Conservation (phyloP, 2,113 vertebrate genomes). For the Lontra canadensis region DNA sequence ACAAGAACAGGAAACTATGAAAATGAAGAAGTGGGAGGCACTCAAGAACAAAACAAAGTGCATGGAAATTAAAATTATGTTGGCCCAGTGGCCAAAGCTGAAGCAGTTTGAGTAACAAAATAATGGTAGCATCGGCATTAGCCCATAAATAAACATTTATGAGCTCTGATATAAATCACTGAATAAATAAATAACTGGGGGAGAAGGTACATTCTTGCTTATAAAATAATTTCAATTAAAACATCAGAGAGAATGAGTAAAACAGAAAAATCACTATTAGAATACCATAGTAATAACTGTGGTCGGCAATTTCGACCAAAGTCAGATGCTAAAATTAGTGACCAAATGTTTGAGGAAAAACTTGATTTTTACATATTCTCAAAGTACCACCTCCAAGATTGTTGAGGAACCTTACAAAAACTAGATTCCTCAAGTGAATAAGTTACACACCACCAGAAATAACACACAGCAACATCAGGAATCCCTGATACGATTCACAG, state of each 20-base stretch:
- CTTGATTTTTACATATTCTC: background rate
- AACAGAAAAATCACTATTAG: background rate
- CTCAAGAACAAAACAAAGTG: background rate
- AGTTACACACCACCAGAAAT: background rate
- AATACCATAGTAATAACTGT: background rate
- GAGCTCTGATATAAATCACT: background rate
- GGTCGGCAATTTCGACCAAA: background rate
- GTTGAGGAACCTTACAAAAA: background rate
- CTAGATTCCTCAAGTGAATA: background rate
- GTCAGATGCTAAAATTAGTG: background rate
- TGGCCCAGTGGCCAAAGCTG: background rate
- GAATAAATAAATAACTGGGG: background rate
- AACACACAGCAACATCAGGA: background rate
- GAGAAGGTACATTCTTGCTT: background rate
- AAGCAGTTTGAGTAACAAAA: background rate
- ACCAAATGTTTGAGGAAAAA: background rate
- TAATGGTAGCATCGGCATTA: background rate
- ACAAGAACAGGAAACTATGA: background rate
- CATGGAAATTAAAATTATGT: background rate
- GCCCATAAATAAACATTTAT: background rate
- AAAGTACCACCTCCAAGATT: background rate
- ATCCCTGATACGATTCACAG: background rate
- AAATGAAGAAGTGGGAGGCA: background rate
- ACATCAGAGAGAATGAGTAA: background rate
- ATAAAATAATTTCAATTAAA: background rate